Evolutionary conservation across 2,888 invertebrate genomes (phyloP).

Genomic region (Ophion obscuratus): DNA sequence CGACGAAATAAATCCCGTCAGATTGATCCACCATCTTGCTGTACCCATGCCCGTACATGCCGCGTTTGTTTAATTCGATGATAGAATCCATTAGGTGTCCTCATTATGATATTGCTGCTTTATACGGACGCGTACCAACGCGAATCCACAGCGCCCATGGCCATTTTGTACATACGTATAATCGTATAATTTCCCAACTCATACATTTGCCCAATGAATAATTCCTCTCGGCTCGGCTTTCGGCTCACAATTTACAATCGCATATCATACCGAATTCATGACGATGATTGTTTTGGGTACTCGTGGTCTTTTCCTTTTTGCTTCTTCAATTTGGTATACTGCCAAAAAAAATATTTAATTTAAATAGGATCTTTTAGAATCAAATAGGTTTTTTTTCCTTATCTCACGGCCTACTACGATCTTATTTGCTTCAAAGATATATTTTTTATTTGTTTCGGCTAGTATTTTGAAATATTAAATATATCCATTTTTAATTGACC

Average conservation of each 20-base stretch:
- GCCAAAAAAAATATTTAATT: no score
- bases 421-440: no score
- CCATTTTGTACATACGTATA: not conserved
- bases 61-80: conserved; percentile 24
- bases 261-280: conserved; percentile 6
- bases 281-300: not conserved
- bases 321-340: not conserved
- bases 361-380: no score
- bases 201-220: conserved; percentile 23
- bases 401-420: no score
- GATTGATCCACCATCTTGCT: conserved; percentile 22
- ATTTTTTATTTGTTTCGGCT: no score
- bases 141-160: conserved; percentile 5
- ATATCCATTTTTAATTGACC: no score
- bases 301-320: not conserved
- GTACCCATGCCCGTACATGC: conserved; percentile 9
- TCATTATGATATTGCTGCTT: conserved; percentile 35
- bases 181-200: not conserved
- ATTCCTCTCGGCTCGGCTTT: not conserved
- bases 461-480: no score
- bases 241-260: not conserved
- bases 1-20: conserved; percentile 6
- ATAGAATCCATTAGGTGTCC: conserved; percentile 49
- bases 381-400: no score
- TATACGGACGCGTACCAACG: conserved; percentile 5